phyloP scores from a whole-genome alignment of 2,797 vertebrate genomes.

The Rallus crepitans region DNA sequence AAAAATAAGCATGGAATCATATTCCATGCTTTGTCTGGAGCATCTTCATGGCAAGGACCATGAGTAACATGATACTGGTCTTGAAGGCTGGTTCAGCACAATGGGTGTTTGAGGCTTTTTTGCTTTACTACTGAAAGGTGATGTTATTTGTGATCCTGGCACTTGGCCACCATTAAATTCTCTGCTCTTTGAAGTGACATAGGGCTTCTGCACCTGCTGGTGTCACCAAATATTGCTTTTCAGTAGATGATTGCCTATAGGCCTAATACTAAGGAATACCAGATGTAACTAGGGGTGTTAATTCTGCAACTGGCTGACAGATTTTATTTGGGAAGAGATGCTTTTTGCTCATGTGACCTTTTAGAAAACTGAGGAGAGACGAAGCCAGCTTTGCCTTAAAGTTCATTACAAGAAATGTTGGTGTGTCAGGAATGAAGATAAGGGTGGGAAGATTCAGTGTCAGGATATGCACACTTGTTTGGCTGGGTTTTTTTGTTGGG shows the following conservation, averaged over 20 bases:
- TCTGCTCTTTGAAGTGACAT: background rate
- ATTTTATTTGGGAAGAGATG: background rate
- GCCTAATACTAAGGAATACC: background rate
- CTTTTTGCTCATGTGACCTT: background rate
- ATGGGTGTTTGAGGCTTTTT: background rate
- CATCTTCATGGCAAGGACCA: background rate
- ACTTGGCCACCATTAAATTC: background rate
- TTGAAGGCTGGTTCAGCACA: background rate
- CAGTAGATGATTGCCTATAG: background rate
- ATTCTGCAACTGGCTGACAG: slow-evolving; percentile 21
- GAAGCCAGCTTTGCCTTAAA: background rate
- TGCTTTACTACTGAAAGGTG: background rate
- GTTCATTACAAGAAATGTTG: fast-evolving
- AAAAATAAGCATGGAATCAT: background rate
- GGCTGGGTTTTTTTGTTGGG: background rate
- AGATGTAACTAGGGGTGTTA: background rate
- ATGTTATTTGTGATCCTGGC: background rate
- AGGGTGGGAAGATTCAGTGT: background rate
- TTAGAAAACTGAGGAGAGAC: background rate
- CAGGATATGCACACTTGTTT: background rate
- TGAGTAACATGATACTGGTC: background rate
- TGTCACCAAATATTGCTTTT: background rate
- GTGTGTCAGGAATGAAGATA: background rate
- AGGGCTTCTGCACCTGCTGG: background rate
- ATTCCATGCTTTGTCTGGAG: background rate